Evolutionary conservation across 1,140 invertebrate genomes (phyloP).

Genomic region (Drosophila punjabiensis): DNA sequence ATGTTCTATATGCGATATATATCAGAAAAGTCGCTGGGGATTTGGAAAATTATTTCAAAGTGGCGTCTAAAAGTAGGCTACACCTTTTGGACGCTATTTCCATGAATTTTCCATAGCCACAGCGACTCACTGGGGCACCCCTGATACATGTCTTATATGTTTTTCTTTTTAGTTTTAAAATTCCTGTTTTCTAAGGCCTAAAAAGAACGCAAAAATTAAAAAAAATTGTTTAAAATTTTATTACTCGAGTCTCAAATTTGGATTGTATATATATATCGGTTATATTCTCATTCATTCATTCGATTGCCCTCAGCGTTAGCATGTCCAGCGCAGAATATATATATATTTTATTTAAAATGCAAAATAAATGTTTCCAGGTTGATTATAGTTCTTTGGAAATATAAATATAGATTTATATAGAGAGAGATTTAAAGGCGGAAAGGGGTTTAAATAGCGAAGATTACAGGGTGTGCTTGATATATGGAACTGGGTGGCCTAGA

Average conservation of each 20-base stretch:
- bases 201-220: constrained; percentile 13
- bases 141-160: constrained; percentile 19
- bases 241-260: constrained; percentile 67
- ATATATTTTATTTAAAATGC: constrained; percentile 4
- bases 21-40: neutral
- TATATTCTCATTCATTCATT: neutral
- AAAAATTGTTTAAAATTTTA: constrained; percentile 42
- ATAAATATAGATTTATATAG: neutral
- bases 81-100: neutral
- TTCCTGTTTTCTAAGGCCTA: constrained; percentile 37
- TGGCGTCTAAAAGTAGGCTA: too few species aligned
- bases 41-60: neutral
- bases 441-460: constrained; percentile 2
- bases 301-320: constrained; percentile 11
- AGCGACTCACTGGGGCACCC: neutral
- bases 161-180: constrained; percentile 28
- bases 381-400: constrained; percentile 17
- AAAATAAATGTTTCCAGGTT: constrained; percentile 16
- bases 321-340: constrained; percentile 22
- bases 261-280: constrained; percentile 60
- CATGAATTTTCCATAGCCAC: neutral
- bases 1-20: constrained; percentile 43
- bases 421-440: constrained; percentile 15
- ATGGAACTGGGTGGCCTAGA: neutral
- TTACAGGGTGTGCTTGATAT: constrained; percentile 13